Base-by-base conservation (phyloP, 2,797 vertebrate species). In the Acridotheres tristis region DNA sequence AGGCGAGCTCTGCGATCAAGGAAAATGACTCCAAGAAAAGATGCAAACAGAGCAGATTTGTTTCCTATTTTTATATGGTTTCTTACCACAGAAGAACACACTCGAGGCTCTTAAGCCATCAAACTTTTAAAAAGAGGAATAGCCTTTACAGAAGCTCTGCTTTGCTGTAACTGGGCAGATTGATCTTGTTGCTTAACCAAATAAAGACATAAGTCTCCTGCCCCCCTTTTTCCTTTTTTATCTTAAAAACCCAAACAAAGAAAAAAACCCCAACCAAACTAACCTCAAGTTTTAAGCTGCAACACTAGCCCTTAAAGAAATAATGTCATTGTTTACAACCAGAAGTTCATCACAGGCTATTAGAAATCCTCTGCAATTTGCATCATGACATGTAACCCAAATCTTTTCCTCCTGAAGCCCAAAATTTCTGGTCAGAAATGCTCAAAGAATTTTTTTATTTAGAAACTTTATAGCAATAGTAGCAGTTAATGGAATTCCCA, bases 21-120 rank as follows among this genome's bases (percentile, higher is more conserved):
- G 20, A 36, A 94, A 83, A 69, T 2, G 1, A 47, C 27, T 92
- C 40, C 27, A 88, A 45, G 18, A 51, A 38, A 72, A 92, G 32
- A 81, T 36, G 74, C 40, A 84, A 83, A 75, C 40, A 58, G 61
- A 74, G 59, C 14, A 73, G 51, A 81, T 78, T 78, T 67, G 43
- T 73, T 93, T 78, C 76, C 76, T 96, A 68, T 66, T 95, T 94
- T 69, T 62, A 65, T n/a, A 88, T 29, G 11, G 12, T 75, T 94
- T 94, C 67, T 80, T 75, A 89, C 65, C n/a, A 81, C 58, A 89
- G 36, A 69, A 89, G 32, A 94, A 80, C n/a, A 92, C n/a, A 55
- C n/a, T 90, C 0, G 0, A 85, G 75, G 34, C 51, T 92, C 58
- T 83, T 88, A 59, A 72, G 29, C 18, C 26, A 66, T 81, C 58